Evolutionary conservation across 2,888 invertebrate genomes (phyloP).

Genomic region (Coleophora deauratella): DNA sequence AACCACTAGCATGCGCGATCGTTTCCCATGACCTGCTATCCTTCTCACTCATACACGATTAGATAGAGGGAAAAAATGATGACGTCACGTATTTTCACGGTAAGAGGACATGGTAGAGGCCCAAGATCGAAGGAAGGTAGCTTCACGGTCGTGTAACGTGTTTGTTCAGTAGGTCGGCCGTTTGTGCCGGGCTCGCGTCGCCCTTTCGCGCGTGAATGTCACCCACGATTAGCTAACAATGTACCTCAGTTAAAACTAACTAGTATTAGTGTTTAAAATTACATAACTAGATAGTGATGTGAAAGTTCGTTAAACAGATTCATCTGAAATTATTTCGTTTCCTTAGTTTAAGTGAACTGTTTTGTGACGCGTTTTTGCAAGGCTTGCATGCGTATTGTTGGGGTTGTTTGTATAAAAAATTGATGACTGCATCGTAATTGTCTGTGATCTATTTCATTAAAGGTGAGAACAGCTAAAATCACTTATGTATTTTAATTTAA

Average conservation of each 20-base stretch:
- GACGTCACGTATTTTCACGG: too few relatives aligned
- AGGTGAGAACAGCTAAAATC: conserved; percentile 4
- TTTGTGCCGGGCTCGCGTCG: conserved; percentile 25
- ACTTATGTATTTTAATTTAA: conserved; percentile 3
- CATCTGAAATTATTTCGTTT: conserved; percentile 6
- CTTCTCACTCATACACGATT: not conserved
- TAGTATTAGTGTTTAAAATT: conserved; percentile 16
- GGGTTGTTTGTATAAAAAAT: conserved; percentile 36
- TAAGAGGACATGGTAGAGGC: not conserved
- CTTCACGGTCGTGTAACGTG: conserved; percentile 21
- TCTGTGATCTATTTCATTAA: conserved; percentile 7
- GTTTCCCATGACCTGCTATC: not conserved
- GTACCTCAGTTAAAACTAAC: conserved; percentile 27
- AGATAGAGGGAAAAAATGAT: not conserved
- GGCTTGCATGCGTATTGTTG: conserved; percentile 34
- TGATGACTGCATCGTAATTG: conserved; percentile 41
- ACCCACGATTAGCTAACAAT: conserved; percentile 30
- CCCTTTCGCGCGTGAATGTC: conserved; percentile 24
- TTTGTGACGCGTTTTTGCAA: conserved; percentile 14
- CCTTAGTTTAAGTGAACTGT: conserved; percentile 7
- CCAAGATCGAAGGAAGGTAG: conserved; percentile 31
- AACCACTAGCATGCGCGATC: too few relatives aligned
- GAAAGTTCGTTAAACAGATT: conserved; percentile 18
- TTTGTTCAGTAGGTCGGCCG: conserved; percentile 38
- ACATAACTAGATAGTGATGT: conserved; percentile 40